Base-by-base conservation (phyloP, 2,113 vertebrate genomes). In the Lipophrys pholis region DNA sequence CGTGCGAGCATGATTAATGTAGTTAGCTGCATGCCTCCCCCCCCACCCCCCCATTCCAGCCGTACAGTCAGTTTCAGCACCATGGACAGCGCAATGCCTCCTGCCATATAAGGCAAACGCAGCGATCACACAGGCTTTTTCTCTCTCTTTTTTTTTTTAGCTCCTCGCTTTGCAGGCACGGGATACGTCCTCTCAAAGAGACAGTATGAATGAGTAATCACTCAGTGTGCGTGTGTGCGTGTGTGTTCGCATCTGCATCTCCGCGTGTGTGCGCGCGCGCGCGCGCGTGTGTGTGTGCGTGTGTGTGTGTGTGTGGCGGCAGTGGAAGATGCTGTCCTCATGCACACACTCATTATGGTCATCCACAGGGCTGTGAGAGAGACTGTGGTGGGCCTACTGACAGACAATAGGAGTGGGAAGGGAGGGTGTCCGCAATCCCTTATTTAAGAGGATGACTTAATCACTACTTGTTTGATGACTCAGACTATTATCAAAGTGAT, bases 51-150 rank as follows among this genome's bases (percentile, higher is more conserved):
- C 43, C 21, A 21, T 68, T 1, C 60, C 73, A 53, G 76, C 71
- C 69, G 8, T 57, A 71, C 69, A 45, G 8, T 46, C 63, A 17
- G 42, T 69, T 69, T 54, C 82, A 92, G 94, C 77, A 94, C 89
- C 86, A 46, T 83, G 94, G 93, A 92, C 93, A 95, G 93, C 83
- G 93, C 93, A 90, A 46, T 73, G 72, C 84, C 68, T 46, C 57
- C 62, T 76, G 64, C 85, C 78, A 40, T 72, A 87, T 79, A 75
- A 81, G 91, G 88, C 66, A 80, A 86, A 69, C 14, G 59, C 5
- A 53, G 53, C 73, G 75, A 80, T 70, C 80, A 65, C 48, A 54
- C 49, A 53, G 12, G 52, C 11, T 56, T 71, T 48, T 50, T 46
- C 7, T 30, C 4, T 30, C 4, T 30, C 4, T 30, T 30, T 39